These are phyloP conservation scores for Eulacestoma nigropectus DNA, from an alignment of 2,113 vertebrate species.

Conservation along the genomic window DNA sequence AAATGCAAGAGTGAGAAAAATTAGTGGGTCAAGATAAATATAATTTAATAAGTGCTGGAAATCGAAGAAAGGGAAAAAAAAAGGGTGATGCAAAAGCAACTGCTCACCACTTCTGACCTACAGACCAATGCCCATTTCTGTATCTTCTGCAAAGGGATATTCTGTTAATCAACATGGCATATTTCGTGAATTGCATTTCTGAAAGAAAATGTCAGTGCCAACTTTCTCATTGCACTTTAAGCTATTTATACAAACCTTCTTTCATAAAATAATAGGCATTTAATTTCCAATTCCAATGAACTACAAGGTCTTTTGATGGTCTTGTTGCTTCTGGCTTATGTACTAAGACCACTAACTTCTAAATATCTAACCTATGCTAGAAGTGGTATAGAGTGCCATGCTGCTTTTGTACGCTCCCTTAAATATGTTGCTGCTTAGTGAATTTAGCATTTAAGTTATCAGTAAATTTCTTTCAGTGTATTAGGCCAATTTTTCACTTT, in stretches of 20 bases:
- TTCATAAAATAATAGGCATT: background rate
- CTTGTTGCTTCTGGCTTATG: background rate
- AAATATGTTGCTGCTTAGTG: background rate
- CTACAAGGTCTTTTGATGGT: background rate
- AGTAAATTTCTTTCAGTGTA: background rate
- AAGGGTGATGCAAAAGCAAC: background rate
- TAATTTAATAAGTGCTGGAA: background rate
- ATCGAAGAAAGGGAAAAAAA: accelerated
- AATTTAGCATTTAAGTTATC: background rate
- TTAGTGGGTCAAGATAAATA: background rate
- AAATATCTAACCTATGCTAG: background rate
- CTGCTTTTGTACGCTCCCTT: background rate
- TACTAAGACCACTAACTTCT: background rate
- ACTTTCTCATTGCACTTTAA: background rate
- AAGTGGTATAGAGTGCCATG: background rate
- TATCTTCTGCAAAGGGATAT: background rate
- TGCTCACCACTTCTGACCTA: background rate
- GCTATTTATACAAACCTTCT: background rate
- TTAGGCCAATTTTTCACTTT: background rate
- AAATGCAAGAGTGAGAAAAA: background rate
- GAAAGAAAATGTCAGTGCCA: background rate
- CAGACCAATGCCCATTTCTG: background rate
- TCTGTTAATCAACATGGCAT: background rate
- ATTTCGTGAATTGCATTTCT: background rate
- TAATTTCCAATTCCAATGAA: background rate